Evolutionary conservation across 2,888 invertebrate genomes (phyloP).

Genomic region (Hirtodrosophila confusa): DNA sequence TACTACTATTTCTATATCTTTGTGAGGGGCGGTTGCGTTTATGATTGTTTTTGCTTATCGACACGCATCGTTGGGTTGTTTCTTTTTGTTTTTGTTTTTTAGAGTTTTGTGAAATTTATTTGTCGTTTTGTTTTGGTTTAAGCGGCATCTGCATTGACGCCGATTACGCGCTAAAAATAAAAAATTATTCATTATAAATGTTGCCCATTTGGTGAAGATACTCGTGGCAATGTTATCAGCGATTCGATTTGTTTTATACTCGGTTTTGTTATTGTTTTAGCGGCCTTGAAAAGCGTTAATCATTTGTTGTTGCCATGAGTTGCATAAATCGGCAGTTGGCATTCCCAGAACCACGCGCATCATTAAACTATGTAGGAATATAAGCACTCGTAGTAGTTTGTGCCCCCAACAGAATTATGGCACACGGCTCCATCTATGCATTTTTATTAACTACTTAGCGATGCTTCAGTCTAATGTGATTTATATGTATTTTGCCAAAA

Average conservation of each 20-base stretch:
- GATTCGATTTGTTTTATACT: neutral
- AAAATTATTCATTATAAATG: slow-evolving; percentile 61
- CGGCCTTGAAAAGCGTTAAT: slow-evolving; percentile 40
- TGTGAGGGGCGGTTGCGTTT: slow-evolving; percentile 14
- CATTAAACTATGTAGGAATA: slow-evolving; percentile 27
- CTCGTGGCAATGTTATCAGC: slow-evolving; percentile 36
- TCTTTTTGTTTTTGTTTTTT: slow-evolving; percentile 34
- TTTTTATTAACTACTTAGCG: slow-evolving; percentile 55
- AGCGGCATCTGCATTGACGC: slow-evolving; percentile 39
- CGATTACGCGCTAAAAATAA: slow-evolving; percentile 73
- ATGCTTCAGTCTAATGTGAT: neutral
- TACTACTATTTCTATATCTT: slow-evolving; percentile 3
- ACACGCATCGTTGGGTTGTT: slow-evolving; percentile 39
- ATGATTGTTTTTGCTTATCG: slow-evolving; percentile 37
- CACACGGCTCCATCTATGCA: slow-evolving; percentile 35
- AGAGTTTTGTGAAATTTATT: slow-evolving; percentile 10
- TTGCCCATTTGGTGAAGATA: slow-evolving; percentile 9
- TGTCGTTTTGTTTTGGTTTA: slow-evolving; percentile 40
- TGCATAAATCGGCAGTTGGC: slow-evolving; percentile 52
- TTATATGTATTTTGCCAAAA: neutral
- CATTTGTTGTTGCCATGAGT: slow-evolving; percentile 19
- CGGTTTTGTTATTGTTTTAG: slow-evolving; percentile 7
- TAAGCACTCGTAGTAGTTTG: no score
- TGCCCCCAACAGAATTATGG: slow-evolving; percentile 25
- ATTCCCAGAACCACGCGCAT: slow-evolving; percentile 35